Evolutionary conservation across 2,797 vertebrate species (phyloP), one percentile per base, ranked within the genome.

Genomic region (Pantherophis alleghaniensis): DNA sequence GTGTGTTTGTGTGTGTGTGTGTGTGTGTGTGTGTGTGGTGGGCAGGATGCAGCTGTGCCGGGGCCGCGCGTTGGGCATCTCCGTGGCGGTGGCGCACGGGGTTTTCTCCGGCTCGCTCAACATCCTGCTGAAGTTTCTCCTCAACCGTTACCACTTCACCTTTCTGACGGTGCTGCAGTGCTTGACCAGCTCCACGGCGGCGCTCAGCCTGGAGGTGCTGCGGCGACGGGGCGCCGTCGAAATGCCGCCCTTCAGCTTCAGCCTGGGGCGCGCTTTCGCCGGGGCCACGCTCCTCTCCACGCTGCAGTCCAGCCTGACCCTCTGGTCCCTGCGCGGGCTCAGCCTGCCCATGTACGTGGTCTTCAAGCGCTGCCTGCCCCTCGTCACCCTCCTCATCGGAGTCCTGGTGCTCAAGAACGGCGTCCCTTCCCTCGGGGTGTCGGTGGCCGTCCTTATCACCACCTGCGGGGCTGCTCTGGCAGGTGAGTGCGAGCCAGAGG

Each of bases 281-380:
- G 97, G 98, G 26, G 98, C 99, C 94, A 98, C 98, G 0, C 95
- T 98, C 94, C 98, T 99, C 24, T 98, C 99, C 97, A 99, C 98
- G 7, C 97, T 99, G 95, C 99, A 99, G 98, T 99, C 99, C 97
- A 99, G 98, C 0, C 98, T 99, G 60, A 99, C 99, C 0, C 98
- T 99, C 10, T 99, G 99, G 99, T 98, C 99, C 0, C 98, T 99
- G 93, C 98, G 98, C 1, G 99, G 99, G n/a, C 98, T 99, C 97
- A 99, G 99, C 95, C 98, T 99, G 24, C 99, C 99, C 95, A 99
- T 99, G 99, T 99, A 99, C 94, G 99, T 99, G 51, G 98, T 99
- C 90, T 99, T 99, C 97, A 99, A 99, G 95, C 99, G 99, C 95
- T 99, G 99, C 97, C 97, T 99, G 95, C 99, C 99, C 59, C 98